Percentiles rank a stretch among this genome's conserved stretches.
phyloP scores from a whole-genome alignment of 2,888 invertebrate species.

The Latrodectus hesperus region DNA sequence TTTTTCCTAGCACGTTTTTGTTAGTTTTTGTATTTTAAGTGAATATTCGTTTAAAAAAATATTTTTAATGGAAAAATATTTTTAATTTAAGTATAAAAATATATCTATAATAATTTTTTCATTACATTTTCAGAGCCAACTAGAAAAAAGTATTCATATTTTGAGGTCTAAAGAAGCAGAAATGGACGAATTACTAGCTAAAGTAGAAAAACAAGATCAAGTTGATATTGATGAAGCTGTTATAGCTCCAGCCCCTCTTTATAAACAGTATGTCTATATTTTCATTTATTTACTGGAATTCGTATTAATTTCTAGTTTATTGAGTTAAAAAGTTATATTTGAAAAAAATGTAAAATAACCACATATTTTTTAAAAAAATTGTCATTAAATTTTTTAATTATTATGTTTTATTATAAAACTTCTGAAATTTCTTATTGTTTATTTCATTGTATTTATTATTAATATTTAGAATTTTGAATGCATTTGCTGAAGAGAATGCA shows the following conservation, averaged over 20 bases:
- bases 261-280: constrained; percentile 85
- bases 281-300: constrained; percentile 14
- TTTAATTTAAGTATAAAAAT: background rate
- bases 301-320: background rate
- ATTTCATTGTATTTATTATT: background rate
- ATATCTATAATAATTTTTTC: background rate
- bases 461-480: constrained; percentile 84
- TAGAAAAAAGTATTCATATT: constrained; percentile 88
- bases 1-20: too few relatives aligned
- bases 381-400: background rate
- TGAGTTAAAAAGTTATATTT: background rate
- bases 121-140: constrained; percentile 78
- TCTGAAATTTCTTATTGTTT: background rate
- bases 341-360: constrained; percentile 14
- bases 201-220: constrained; percentile 81
- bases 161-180: constrained; percentile 91
- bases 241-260: constrained; percentile 94
- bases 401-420: background rate
- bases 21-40: too few relatives aligned
- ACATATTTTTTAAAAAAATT: background rate
- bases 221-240: constrained; percentile 97
- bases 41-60: too few relatives aligned
- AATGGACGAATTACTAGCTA: constrained; percentile 85
- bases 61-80: too few relatives aligned
- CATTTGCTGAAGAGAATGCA: constrained; percentile 98